Evolutionary conservation across 2,113 vertebrate species (phyloP).

Genomic region (Crotalus helleri): DNA sequence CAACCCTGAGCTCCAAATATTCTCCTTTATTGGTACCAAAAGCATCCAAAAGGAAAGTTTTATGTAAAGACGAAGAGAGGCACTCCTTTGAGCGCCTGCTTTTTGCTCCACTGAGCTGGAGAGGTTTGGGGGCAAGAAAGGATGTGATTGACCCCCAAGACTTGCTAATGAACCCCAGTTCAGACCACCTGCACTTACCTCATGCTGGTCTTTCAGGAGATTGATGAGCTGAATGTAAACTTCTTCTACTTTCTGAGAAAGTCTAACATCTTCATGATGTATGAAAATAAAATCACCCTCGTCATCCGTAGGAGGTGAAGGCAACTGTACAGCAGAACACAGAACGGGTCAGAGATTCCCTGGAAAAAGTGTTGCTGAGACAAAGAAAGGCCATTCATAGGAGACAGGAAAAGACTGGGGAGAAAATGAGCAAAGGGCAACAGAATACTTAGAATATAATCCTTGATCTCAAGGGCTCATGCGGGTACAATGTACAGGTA

Average conservation of each 20-base stretch:
- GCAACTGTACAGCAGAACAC: constrained; percentile 73
- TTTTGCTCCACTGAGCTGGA: neutral
- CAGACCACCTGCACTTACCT: constrained; percentile 68
- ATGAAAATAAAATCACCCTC: constrained; percentile 90
- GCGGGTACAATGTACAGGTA: neutral
- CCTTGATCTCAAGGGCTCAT: constrained; percentile 1
- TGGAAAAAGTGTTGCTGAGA: neutral
- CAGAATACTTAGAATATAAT: neutral
- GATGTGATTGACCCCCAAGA: neutral
- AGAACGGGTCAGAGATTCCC: constrained; percentile 49
- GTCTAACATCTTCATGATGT: constrained; percentile 84
- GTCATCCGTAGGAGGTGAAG: constrained; percentile 88
- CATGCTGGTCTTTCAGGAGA: constrained; percentile 86
- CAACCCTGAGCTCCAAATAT: neutral
- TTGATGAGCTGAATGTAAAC: constrained; percentile 84
- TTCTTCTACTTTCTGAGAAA: constrained; percentile 85
- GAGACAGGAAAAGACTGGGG: neutral
- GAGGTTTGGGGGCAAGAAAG: neutral
- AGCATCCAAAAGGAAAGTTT: neutral
- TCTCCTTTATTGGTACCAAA: neutral
- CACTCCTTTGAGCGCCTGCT: neutral
- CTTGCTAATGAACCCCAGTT: neutral
- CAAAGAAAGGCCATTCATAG: neutral
- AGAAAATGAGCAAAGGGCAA: neutral
- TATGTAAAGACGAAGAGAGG: neutral